A percentile compares a stretch with the other conserved stretches of the same genome.
Conservation (phyloP, 1,140 invertebrate species). For the Pseudomyrmex cubaensis region DNA sequence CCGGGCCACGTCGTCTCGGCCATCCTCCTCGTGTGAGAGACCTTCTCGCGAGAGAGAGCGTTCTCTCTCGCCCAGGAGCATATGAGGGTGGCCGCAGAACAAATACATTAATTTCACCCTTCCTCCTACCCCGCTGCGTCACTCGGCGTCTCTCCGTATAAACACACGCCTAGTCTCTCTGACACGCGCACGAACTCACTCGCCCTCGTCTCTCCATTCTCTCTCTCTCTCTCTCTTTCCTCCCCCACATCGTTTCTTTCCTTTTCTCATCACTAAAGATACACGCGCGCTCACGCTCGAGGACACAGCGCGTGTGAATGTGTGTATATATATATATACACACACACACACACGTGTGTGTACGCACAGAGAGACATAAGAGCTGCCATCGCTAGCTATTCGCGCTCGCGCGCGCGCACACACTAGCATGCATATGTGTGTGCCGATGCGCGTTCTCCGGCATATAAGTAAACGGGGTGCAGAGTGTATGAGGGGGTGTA, state of each 20-base stretch:
- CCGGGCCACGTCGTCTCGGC: slow-evolving; percentile 66
- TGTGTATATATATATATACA: background rate
- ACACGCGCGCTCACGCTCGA: slow-evolving; percentile 44
- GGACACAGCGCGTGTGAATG: slow-evolving; percentile 32
- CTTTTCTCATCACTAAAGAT: slow-evolving; percentile 37
- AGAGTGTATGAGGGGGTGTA: slow-evolving; percentile 69
- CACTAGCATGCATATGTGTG: slow-evolving; percentile 51
- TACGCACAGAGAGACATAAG: slow-evolving; percentile 47
- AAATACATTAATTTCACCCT: slow-evolving; percentile 83
- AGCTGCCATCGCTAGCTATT: slow-evolving; percentile 25
- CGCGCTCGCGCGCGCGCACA: slow-evolving; percentile 15
- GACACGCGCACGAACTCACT: slow-evolving; percentile 54
- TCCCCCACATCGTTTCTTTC: slow-evolving; percentile 4
- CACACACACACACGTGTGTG: background rate
- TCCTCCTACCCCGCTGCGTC: slow-evolving; percentile 59
- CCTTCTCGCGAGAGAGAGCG: slow-evolving; percentile 71
- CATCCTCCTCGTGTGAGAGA: slow-evolving; percentile 65
- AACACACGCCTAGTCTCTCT: slow-evolving; percentile 54
- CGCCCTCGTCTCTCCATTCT: slow-evolving; percentile 59
- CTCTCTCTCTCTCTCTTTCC: slow-evolving; percentile 44
- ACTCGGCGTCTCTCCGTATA: slow-evolving; percentile 56
- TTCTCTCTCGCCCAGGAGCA: slow-evolving; percentile 72
- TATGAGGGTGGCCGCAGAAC: slow-evolving; percentile 82
- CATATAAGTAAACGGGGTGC: slow-evolving; percentile 82
- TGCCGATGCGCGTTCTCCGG: slow-evolving; percentile 79